Percentiles rank a stretch among this genome's conserved stretches.
Conservation (phyloP, 2,797 vertebrate genomes). For the Chaenodraco wilsoni region DNA sequence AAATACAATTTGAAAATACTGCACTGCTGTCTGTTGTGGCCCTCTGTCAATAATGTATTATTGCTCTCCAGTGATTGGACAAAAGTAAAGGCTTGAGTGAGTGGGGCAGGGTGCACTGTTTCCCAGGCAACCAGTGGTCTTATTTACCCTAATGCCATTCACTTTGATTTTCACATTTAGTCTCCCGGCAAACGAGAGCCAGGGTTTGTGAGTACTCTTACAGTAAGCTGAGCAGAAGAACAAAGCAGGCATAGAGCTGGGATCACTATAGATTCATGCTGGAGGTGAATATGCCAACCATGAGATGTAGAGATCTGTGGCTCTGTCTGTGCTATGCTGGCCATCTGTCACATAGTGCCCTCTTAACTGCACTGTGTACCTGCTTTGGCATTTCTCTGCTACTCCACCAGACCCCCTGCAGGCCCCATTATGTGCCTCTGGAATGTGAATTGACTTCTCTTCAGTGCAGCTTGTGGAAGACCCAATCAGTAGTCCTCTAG, state of each 20-base stretch:
- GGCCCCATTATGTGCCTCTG: constrained; percentile 79
- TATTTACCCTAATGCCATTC: constrained; percentile 89
- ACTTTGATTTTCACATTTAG: constrained; percentile 89
- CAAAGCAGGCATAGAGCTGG: constrained; percentile 16
- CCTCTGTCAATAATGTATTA: constrained; percentile 87
- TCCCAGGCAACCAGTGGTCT: constrained; percentile 86
- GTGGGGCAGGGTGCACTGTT: constrained; percentile 83
- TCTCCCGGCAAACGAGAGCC: constrained; percentile 71
- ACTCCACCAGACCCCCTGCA: constrained; percentile 73
- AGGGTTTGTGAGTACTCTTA: constrained; percentile 60
- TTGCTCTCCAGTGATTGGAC: constrained; percentile 86
- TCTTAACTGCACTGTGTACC: constrained; percentile 71
- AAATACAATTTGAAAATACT: constrained; percentile 85
- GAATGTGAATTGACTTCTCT: constrained; percentile 84
- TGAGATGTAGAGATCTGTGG: constrained; percentile 43
- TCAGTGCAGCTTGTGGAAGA: constrained; percentile 75
- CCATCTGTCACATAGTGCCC: constrained; percentile 69
- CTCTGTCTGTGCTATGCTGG: constrained; percentile 61
- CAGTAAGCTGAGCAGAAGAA: constrained; percentile 64
- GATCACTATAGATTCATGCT: constrained; percentile 41
- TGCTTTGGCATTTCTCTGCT: constrained; percentile 75
- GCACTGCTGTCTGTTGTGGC: constrained; percentile 82
- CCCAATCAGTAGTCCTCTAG: constrained; percentile 75
- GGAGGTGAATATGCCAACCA: constrained; percentile 51
- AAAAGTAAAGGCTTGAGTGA: constrained; percentile 85